Evolutionary conservation across 2,113 vertebrate genomes (phyloP).

Genomic region (Pseudopipra pipra): DNA sequence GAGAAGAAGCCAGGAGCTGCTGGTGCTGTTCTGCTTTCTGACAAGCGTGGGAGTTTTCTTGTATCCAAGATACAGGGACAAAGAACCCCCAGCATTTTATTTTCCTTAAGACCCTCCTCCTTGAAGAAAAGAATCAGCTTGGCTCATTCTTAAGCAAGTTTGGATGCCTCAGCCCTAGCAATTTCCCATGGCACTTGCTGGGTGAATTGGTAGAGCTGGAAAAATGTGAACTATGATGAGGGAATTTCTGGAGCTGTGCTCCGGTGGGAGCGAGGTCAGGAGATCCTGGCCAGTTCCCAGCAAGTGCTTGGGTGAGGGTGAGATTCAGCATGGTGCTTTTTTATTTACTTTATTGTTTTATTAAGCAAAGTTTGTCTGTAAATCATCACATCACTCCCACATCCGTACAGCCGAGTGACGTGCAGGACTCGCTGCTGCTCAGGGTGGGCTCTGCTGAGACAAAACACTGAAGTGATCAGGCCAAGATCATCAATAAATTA

Average conservation of each 20-base stretch:
- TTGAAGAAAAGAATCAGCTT: slow-evolving; percentile 41
- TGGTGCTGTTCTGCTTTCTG: slow-evolving; percentile 49
- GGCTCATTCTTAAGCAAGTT: slow-evolving; percentile 24
- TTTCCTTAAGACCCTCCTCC: slow-evolving; percentile 56
- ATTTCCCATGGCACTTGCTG: slow-evolving; percentile 47
- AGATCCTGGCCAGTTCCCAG: slow-evolving; percentile 24
- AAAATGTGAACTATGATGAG: slow-evolving; percentile 50
- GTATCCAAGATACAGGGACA: slow-evolving; percentile 68
- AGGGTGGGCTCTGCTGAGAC: background rate
- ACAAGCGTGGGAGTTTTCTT: slow-evolving; percentile 67
- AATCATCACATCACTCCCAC: background rate
- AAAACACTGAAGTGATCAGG: background rate
- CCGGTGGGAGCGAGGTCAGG: background rate
- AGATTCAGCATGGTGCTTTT: background rate
- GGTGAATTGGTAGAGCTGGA: background rate
- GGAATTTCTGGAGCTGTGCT: slow-evolving; percentile 14
- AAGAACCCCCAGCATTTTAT: slow-evolving; percentile 61
- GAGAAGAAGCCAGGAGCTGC: slow-evolving; percentile 11
- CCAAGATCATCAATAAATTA: slow-evolving; percentile 56
- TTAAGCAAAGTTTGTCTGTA: background rate
- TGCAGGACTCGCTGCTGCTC: background rate
- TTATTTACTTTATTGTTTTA: background rate
- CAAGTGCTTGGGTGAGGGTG: slow-evolving; percentile 9
- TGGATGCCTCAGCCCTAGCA: background rate
- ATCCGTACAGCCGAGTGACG: background rate